These are phyloP conservation scores for Xerus rutilus DNA, from an alignment of 2,797 vertebrate species.

Conservation along the genomic window DNA sequence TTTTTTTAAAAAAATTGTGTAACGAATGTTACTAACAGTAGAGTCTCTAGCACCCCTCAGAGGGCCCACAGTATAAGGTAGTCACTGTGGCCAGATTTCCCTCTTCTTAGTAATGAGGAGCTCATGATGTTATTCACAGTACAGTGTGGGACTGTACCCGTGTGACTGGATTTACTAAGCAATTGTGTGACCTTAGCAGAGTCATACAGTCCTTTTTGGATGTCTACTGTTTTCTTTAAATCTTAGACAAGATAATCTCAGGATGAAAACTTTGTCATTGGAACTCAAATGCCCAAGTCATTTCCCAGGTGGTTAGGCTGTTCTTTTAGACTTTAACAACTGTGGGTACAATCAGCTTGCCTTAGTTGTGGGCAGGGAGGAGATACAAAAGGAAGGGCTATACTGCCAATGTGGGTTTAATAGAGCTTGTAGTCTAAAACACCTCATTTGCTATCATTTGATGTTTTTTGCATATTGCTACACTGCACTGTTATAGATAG, in stretches of 20 bases:
- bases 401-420: background rate
- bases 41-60: background rate
- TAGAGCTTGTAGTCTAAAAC: background rate
- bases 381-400: background rate
- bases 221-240: background rate
- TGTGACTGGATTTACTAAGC: background rate
- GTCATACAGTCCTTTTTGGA: background rate
- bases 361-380: background rate
- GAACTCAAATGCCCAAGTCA: background rate
- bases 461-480: background rate
- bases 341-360: background rate
- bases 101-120: background rate
- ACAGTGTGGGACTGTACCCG: background rate
- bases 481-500: background rate
- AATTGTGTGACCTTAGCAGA: background rate
- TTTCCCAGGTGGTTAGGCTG: background rate
- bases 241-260: slow-evolving; percentile 10
- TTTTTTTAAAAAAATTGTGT: background rate
- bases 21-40: background rate
- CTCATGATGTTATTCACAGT: background rate
- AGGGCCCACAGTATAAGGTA: background rate
- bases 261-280: background rate
- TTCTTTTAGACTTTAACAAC: background rate
- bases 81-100: background rate
- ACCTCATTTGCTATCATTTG: background rate